These are phyloP conservation scores for Drosophila bunnanda DNA, from an alignment of 2,888 invertebrate genomes.

Conservation along the genomic window DNA sequence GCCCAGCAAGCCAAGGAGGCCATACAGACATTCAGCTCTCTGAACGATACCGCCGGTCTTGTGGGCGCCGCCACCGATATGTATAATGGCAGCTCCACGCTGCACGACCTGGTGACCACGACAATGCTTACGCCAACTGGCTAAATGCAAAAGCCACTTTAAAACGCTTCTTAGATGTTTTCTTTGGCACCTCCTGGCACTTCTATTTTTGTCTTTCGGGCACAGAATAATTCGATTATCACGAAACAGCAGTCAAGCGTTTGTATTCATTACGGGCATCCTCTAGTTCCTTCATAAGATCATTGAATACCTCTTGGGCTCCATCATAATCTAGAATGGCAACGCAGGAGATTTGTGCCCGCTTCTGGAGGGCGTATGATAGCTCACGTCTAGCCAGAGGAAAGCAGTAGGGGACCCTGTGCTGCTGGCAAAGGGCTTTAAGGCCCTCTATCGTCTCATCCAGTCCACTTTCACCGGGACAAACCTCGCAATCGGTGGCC, in stretches of 20 bases:
- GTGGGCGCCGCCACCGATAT: constrained; percentile 64
- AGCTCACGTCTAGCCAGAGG: constrained; percentile 86
- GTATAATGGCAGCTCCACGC: constrained; percentile 52
- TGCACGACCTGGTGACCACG: constrained; percentile 55
- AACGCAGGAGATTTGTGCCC: constrained; percentile 87
- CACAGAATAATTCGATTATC: constrained; percentile 54
- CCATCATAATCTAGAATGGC: constrained; percentile 88
- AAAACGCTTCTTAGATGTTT: constrained; percentile 2
- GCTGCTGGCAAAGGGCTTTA: constrained; percentile 85
- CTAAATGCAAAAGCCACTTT: constrained; percentile 8
- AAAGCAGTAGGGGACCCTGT: constrained; percentile 87
- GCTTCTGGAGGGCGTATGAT: constrained; percentile 86
- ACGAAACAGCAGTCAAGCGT: constrained; percentile 46
- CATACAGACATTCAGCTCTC: constrained; percentile 60
- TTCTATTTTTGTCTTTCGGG: constrained; percentile 5
- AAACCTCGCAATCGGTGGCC: constrained; percentile 87
- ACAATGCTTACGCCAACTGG: constrained; percentile 61
- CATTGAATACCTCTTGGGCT: constrained; percentile 85
- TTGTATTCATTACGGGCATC: constrained; percentile 63
- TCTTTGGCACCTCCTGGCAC: constrained; percentile 51
- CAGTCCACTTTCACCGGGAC: constrained; percentile 84
- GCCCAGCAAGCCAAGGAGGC: constrained; percentile 83
- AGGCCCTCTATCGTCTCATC: constrained; percentile 86
- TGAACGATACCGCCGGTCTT: constrained; percentile 69
- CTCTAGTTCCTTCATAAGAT: constrained; percentile 66